Percentiles rank a stretch among this genome's conserved stretches.
phyloP scores from a whole-genome alignment of 2,113 vertebrate genomes.

The Diadophis punctatus region DNA sequence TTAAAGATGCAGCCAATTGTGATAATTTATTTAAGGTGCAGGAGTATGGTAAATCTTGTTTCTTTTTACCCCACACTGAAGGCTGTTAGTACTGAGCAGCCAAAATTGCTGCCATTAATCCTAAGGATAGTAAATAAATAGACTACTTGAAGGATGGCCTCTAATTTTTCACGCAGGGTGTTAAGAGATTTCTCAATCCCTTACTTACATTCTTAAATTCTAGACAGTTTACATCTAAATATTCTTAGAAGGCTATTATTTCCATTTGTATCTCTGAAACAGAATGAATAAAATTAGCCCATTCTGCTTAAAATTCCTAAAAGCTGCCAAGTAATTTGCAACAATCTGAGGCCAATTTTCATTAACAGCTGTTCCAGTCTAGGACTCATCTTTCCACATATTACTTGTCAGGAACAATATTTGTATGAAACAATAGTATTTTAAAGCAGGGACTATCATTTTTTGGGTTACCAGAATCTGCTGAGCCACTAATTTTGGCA shows the following conservation, averaged over 20 bases:
- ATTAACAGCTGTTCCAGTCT: not conserved
- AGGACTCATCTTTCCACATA: not conserved
- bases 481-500: not conserved
- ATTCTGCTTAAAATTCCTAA: not conserved
- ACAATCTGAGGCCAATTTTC: not conserved
- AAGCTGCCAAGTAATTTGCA: not conserved
- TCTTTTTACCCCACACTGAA: conserved; percentile 24
- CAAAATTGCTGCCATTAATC: conserved; percentile 16
- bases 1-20: conserved; percentile 28
- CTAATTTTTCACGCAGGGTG: conserved; percentile 23
- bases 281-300: not conserved
- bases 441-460: not conserved
- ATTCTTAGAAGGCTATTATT: not conserved
- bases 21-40: conserved; percentile 49
- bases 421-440: not conserved
- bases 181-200: not conserved
- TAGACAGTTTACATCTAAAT: not conserved
- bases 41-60: conserved; percentile 28
- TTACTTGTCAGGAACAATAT: not conserved
- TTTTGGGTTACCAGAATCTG: not conserved
- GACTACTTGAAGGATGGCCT: conserved; percentile 16
- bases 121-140: conserved; percentile 36
- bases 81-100: conserved; percentile 38
- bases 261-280: not conserved
- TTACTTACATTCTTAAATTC: not conserved